Percentiles rank a stretch among this genome's conserved stretches.
Conservation (phyloP, 2,113 vertebrate species). For the Passer domesticus region DNA sequence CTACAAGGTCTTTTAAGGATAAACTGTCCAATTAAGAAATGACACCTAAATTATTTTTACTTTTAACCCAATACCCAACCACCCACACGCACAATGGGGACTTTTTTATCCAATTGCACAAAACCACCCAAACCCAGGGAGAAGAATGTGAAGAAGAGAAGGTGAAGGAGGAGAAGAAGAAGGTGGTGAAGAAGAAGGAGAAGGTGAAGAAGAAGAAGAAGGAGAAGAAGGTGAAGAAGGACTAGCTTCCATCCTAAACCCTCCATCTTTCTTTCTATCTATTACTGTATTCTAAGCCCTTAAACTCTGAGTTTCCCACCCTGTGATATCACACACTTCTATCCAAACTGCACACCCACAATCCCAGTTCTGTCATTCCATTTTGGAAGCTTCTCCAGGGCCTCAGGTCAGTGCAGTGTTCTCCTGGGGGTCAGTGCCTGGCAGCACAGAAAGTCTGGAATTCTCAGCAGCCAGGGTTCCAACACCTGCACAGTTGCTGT, state of each 20-base stretch:
- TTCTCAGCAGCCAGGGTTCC: not conserved
- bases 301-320: not conserved
- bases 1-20: not conserved
- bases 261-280: not conserved
- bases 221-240: too few relatives aligned
- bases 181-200: too few relatives aligned
- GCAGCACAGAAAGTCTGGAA: not conserved
- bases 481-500: not conserved
- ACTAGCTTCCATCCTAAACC: not conserved
- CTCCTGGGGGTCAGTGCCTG: not conserved
- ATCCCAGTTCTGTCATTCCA: not conserved
- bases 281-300: not conserved
- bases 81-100: not conserved
- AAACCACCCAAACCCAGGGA: not conserved
- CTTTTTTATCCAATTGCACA: not conserved
- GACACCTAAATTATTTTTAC: not conserved
- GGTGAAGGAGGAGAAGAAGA: too few relatives aligned
- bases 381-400: not conserved
- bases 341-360: not conserved
- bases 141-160: too few relatives aligned
- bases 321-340: not conserved
- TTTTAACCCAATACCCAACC: not conserved
- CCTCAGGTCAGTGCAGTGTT: not conserved
- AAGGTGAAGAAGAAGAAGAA: too few relatives aligned
- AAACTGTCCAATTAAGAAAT: not conserved